A percentile compares a stretch with the other conserved stretches of the same genome.
Conservation (phyloP, 2,888 invertebrate species). For the Parapristionchus giblindavisi region DNA sequence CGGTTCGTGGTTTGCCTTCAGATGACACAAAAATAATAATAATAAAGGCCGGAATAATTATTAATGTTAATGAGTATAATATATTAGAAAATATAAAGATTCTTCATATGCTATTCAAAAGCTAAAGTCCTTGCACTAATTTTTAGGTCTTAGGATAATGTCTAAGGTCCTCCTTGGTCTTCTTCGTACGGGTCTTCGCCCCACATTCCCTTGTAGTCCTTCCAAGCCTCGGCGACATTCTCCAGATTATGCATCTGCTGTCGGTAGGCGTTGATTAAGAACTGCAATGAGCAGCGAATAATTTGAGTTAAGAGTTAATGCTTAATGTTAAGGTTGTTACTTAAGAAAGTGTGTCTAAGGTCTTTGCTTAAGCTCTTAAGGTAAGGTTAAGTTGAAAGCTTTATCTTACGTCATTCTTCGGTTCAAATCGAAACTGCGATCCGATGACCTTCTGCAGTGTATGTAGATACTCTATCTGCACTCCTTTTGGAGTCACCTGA, state of each 20-base stretch:
- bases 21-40: too few relatives aligned
- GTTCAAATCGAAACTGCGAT: not conserved
- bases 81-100: too few relatives aligned
- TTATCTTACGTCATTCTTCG: constrained; percentile 19
- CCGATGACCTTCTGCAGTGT: constrained; percentile 20
- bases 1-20: too few relatives aligned
- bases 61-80: too few relatives aligned
- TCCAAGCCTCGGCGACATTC: constrained; percentile 21
- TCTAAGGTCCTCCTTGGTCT: too few relatives aligned
- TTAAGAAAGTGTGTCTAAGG: not conserved
- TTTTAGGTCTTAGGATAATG: too few relatives aligned
- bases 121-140: too few relatives aligned
- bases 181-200: constrained; percentile 26
- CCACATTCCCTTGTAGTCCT: constrained; percentile 36
- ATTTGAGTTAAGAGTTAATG: not conserved
- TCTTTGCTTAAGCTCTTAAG: not conserved
- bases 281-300: too few relatives aligned
- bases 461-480: constrained; percentile 27
- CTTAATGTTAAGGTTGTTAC: not conserved
- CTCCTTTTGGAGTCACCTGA: constrained; percentile 18
- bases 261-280: constrained; percentile 4
- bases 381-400: not conserved
- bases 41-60: too few relatives aligned
- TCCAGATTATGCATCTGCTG: constrained; percentile 1
- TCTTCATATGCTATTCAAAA: too few relatives aligned